Evolutionary conservation across 1,140 invertebrate species (phyloP).

Genomic region (Drosophila obscura): DNA sequence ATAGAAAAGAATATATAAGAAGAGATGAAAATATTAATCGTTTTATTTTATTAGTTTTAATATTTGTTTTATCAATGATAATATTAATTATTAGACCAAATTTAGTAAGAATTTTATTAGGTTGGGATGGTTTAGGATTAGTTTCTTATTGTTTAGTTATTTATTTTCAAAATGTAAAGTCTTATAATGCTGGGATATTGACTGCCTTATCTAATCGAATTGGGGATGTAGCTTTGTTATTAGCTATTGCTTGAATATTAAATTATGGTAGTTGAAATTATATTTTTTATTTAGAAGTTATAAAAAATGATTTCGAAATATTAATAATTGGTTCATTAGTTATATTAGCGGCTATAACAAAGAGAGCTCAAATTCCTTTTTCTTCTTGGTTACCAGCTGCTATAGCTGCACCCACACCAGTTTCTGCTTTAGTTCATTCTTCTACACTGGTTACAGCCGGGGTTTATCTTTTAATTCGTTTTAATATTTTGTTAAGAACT

Average conservation of each 20-base stretch:
- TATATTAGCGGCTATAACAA: conserved; percentile 87
- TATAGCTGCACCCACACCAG: conserved; percentile 89
- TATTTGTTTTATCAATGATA: conserved; percentile 89
- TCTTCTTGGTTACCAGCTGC: conserved; percentile 88
- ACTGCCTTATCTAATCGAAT: conserved; percentile 87
- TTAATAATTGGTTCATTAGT: conserved; percentile 84
- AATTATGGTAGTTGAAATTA: conserved; percentile 85
- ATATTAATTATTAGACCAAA: conserved; percentile 88
- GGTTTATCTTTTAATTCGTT: conserved; percentile 89
- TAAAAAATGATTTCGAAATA: conserved; percentile 83
- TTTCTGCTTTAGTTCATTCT: conserved; percentile 90
- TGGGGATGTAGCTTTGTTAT: conserved; percentile 86
- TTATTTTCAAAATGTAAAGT: conserved; percentile 87
- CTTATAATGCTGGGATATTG: conserved; percentile 87
- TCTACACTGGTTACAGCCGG: conserved; percentile 90
- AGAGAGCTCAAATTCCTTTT: conserved; percentile 90
- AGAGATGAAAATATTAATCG: conserved; percentile 83
- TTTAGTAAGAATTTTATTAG: conserved; percentile 88
- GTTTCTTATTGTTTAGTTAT: conserved; percentile 88
- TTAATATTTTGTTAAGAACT: conserved; percentile 84
- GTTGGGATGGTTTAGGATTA: conserved; percentile 88
- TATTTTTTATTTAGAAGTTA: conserved; percentile 84
- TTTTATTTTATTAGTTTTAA: conserved; percentile 86
- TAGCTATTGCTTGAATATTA: conserved; percentile 85
- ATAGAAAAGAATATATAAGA: conserved; percentile 86